Base-by-base conservation (phyloP, 2,888 invertebrate genomes). In the Chesias legatella region DNA sequence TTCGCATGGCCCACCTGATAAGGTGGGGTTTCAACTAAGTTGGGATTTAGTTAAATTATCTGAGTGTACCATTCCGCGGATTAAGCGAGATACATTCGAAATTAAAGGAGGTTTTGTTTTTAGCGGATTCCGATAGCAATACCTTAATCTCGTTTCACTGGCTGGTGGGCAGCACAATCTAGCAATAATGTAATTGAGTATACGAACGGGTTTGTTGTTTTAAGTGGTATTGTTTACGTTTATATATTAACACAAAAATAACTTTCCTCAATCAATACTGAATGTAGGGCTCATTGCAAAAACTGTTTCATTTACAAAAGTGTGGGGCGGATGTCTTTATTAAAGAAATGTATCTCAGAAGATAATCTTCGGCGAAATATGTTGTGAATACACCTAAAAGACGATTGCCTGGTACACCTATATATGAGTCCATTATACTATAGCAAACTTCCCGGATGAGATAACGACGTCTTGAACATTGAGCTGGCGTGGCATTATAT, bases 71-170 rank as follows among this genome's bases (percentile, higher is more conserved):
- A 58, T 66, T 67, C 57, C 59, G 41, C 56, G 58, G 62, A 65
- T 67, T 70, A 64, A 57, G 54, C 60, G 34, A 17, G 51, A 61
- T 54, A 66, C 63, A 63, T 63, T 70, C 62, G 58, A 58, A 65
- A 60, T 63, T 67, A 66, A 60, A 64, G 33, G 57, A 55, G 63
- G 60, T 63, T 60, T 66, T 64, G 60, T 68, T 65, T 62, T 57
- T 43, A 56, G 41, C 52, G 54, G 50, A 52, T 59, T 60, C 57
- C 56, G 49, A 53, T 54, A 51, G 58, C 61, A 61, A 58, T 51
- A 63, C 61, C 60, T 65, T 70, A 72, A 73, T 72, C 70, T 63
- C 58, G 60, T 71, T 73, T 63, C 55, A 63, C 67, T 65, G 66
- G 65, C 62, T 60, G 56, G 56, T 64, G 60, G 56, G 45, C 64